Base-by-base conservation (phyloP, 1,140 invertebrate species). In the Drosophila persimilis region DNA sequence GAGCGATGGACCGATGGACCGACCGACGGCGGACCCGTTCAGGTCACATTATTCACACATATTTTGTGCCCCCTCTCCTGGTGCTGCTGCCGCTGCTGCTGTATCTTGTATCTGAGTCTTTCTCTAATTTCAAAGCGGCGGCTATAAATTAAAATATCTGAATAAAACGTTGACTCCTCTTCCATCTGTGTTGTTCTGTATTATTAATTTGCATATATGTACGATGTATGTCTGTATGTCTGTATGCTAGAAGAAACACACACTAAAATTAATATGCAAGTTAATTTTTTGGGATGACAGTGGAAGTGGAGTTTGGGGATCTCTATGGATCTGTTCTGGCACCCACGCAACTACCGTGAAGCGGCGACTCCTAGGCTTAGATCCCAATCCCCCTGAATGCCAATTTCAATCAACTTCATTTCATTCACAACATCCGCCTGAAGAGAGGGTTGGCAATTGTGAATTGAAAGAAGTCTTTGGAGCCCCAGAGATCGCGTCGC, bases 61-160 rank as follows among this genome's bases (percentile, higher is more conserved):
- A 50, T 66, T 71, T 47, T 62, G 41, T 44, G n/a, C 57, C 15
- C 7, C 55, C 22, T 9, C 31, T 24, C 45, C n/a, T 22, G 17
- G 4, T 51, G 24, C 13, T 54, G 9, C 8, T 31, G 8, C 31
- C 11, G 31, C 31, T 39, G 11, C 35, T 39, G 35, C 8, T 31
- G 29, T 31, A 31, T 71, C 22, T 74, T 64, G 43, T 51, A 59
- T 26, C 29, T 39, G 39, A 51, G 39, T 51, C 46, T 24, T 78
- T 83, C 63, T 81, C 77, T 86, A 85, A 85, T 86, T 85, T 85
- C 81, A 77, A 85, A 81, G 81, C 81, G 83, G 81, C 66, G 81
- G 77, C 74, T 64, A 85, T 86, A 86, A 85, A 85, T 85, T 85
- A 86, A 75, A 86, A 86, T 55, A 67, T 76, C 73, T 75, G 73